phyloP scores from a whole-genome alignment of 1,140 invertebrate genomes.

The Drosophila azteca region DNA sequence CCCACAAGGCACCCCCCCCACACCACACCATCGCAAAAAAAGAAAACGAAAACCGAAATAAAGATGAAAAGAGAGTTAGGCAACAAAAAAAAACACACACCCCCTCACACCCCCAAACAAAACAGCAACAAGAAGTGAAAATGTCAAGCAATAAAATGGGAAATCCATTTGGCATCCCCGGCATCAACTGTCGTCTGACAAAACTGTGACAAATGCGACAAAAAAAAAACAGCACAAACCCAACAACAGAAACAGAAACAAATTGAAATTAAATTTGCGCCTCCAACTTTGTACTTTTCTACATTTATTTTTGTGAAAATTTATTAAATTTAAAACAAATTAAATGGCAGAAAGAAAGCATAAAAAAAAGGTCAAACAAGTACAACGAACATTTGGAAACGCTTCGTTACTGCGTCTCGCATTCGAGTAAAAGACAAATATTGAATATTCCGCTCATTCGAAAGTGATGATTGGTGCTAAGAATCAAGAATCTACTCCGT shows the following conservation, averaged over 20 bases:
- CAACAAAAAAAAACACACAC: slow-evolving; percentile 27
- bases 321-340: no score
- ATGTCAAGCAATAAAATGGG: slow-evolving; percentile 33
- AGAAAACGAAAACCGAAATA: slow-evolving; percentile 13
- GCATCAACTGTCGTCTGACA: slow-evolving; percentile 41
- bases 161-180: slow-evolving; percentile 48
- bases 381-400: no score
- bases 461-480: no score
- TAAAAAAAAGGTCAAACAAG: no score
- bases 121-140: slow-evolving; percentile 27
- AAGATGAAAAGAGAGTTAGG: slow-evolving; percentile 38
- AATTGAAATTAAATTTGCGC: slow-evolving; percentile 66
- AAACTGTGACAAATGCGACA: slow-evolving; percentile 48
- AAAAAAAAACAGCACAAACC: slow-evolving; percentile 18
- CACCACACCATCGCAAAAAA: background rate
- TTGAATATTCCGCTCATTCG: no score
- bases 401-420: no score
- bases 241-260: slow-evolving; percentile 28
- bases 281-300: slow-evolving; percentile 28
- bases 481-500: no score
- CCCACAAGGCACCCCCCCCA: slow-evolving; percentile 43
- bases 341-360: no score
- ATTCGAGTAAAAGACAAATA: no score
- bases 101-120: slow-evolving; percentile 9
- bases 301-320: background rate